phyloP scores from a whole-genome alignment of 1,140 invertebrate genomes.

The Physella acuta region DNA sequence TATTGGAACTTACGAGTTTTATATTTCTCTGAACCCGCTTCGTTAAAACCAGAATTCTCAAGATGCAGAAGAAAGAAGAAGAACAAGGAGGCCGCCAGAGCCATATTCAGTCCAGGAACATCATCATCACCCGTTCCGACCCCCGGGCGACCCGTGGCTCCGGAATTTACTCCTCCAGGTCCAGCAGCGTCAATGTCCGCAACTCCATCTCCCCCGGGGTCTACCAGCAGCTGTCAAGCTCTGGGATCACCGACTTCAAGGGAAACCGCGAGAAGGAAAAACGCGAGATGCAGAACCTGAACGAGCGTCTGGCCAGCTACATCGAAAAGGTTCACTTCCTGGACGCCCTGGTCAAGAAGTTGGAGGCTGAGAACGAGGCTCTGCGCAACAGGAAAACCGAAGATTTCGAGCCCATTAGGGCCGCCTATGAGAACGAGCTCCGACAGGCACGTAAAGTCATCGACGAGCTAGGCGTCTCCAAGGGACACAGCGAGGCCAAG shows the following conservation, averaged over 20 bases:
- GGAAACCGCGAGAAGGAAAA: slow-evolving; percentile 62
- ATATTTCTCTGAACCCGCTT: no score
- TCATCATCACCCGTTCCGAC: slow-evolving; percentile 22
- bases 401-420: slow-evolving; percentile 35
- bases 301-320: slow-evolving; percentile 63
- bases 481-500: slow-evolving; percentile 35
- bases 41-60: no score
- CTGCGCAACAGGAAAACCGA: slow-evolving; percentile 35
- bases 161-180: not conserved
- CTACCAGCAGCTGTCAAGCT: slow-evolving; percentile 46
- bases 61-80: no score
- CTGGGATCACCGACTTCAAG: slow-evolving; percentile 57
- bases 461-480: slow-evolving; percentile 38
- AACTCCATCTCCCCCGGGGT: slow-evolving; percentile 33
- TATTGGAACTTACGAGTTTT: no score
- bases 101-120: not conserved
- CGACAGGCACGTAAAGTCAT: slow-evolving; percentile 39
- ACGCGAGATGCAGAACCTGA: slow-evolving; percentile 63
- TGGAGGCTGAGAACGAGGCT: slow-evolving; percentile 61
- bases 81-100: slow-evolving; percentile 11
- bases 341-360: slow-evolving; percentile 63
- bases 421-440: slow-evolving; percentile 44
- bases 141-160: not conserved
- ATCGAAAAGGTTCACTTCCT: slow-evolving; percentile 65
- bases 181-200: not conserved